phyloP scores from a whole-genome alignment of 2,797 vertebrate genomes.

The Enteromius argenteus region DNA sequence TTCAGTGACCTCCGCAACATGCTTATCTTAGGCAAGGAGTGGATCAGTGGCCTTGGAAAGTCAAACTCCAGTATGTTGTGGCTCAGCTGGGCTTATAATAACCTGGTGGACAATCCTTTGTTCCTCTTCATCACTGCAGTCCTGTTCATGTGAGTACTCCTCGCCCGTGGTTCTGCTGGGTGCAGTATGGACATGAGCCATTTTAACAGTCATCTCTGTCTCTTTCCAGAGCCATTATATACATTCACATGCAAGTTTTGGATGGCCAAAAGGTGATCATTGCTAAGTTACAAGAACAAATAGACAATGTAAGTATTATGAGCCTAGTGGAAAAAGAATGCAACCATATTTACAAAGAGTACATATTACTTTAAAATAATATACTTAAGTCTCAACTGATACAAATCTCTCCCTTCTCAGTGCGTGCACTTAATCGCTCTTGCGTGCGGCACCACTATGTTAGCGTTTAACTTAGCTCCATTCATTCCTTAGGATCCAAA shows the following conservation, averaged over 20 bases:
- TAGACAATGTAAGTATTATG: conserved; percentile 79
- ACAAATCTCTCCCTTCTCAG: too few species aligned
- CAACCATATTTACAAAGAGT: too few species aligned
- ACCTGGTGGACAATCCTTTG: conserved; percentile 80
- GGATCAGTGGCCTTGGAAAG: conserved; percentile 69
- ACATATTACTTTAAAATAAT: not conserved
- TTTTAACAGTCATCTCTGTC: conserved; percentile 4
- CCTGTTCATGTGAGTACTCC: conserved; percentile 81
- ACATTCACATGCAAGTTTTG: conserved; percentile 84
- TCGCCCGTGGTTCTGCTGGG: not conserved
- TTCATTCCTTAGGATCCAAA: too few species aligned
- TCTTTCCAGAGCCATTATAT: conserved; percentile 80
- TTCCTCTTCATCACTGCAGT: conserved; percentile 75
- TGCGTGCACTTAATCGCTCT: too few species aligned
- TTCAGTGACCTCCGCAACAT: conserved; percentile 82
- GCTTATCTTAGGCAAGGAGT: conserved; percentile 76
- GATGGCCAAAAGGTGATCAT: conserved; percentile 84
- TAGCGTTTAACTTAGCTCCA: not conserved
- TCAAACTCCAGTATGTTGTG: conserved; percentile 69
- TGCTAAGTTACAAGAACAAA: conserved; percentile 80
- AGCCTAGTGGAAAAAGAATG: not conserved
- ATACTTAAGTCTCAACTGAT: not conserved
- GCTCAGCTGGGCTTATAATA: conserved; percentile 75
- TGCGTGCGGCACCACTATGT: too few species aligned
- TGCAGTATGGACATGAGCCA: conserved; percentile 47